phyloP scores from a whole-genome alignment of 2,797 vertebrate species.

The Dromococcyx pavoninus region DNA sequence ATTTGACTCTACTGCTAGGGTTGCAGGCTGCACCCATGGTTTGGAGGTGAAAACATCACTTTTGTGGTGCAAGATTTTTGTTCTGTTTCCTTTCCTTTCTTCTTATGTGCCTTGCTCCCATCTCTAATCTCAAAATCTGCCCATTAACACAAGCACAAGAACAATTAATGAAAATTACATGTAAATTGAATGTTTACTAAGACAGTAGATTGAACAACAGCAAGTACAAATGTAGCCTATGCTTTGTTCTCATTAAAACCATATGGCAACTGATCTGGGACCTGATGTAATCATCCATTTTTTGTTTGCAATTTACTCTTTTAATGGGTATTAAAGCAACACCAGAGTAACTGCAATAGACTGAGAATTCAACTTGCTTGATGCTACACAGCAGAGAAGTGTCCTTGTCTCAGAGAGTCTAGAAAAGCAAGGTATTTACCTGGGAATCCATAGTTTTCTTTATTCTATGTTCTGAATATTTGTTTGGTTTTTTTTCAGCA shows the following conservation, averaged over 20 bases:
- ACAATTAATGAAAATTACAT: background rate
- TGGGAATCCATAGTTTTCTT: background rate
- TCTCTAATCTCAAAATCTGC: background rate
- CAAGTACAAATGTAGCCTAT: background rate
- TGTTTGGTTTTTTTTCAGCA: accelerated
- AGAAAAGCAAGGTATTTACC: background rate
- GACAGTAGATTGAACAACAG: background rate
- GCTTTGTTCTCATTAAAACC: background rate
- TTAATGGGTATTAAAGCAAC: background rate
- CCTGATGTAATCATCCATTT: background rate
- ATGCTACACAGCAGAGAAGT: background rate
- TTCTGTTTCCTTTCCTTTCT: background rate
- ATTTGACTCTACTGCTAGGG: background rate
- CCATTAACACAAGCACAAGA: background rate
- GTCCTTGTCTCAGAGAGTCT: background rate
- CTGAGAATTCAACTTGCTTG: background rate
- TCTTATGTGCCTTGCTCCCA: accelerated
- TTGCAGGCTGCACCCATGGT: background rate
- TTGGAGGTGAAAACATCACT: background rate
- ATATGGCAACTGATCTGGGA: background rate
- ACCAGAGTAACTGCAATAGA: background rate
- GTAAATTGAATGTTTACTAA: background rate
- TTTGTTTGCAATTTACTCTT: background rate
- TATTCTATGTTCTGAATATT: background rate
- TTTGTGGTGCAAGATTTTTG: background rate